These are phyloP conservation scores for Caenorhabditis becei DNA, from an alignment of 2,888 invertebrate species.

Conservation along the genomic window DNA sequence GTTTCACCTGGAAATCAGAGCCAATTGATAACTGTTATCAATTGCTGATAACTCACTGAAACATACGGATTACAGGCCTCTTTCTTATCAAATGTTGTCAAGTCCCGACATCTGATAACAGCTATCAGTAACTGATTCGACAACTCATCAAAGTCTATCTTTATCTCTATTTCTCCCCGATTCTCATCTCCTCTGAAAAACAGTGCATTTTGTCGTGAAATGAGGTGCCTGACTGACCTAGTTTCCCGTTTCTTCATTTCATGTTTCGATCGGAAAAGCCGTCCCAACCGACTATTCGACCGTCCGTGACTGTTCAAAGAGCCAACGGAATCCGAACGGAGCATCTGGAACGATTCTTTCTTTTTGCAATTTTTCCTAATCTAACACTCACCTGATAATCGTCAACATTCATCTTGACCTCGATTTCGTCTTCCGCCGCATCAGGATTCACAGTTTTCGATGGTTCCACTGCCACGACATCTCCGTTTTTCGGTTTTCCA, in stretches of 20 bases:
- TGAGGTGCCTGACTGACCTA: conserved; percentile 13
- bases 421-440: conserved; percentile 60
- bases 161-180: conserved; percentile 70
- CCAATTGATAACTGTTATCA: not conserved
- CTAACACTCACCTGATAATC: conserved; percentile 58
- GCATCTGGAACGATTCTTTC: conserved; percentile 54
- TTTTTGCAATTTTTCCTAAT: not conserved
- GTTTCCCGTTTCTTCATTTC: conserved; percentile 63
- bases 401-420: conserved; percentile 62
- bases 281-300: conserved; percentile 63
- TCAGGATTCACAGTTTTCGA: conserved; percentile 70
- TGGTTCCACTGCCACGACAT: conserved; percentile 69
- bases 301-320: conserved; percentile 61
- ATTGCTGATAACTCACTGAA: conserved; percentile 35
- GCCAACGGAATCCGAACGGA: conserved; percentile 64
- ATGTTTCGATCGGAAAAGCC: conserved; percentile 66
- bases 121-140: conserved; percentile 63
- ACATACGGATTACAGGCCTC: conserved; percentile 68
- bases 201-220: not conserved
- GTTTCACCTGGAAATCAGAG: conserved; percentile 62
- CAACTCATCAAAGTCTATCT: conserved; percentile 65
- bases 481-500: conserved; percentile 55
- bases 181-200: conserved; percentile 66
- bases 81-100: conserved; percentile 66
- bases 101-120: conserved; percentile 55